Conservation (phyloP, 2,113 vertebrate species). For the Triplophysa siluroides region DNA sequence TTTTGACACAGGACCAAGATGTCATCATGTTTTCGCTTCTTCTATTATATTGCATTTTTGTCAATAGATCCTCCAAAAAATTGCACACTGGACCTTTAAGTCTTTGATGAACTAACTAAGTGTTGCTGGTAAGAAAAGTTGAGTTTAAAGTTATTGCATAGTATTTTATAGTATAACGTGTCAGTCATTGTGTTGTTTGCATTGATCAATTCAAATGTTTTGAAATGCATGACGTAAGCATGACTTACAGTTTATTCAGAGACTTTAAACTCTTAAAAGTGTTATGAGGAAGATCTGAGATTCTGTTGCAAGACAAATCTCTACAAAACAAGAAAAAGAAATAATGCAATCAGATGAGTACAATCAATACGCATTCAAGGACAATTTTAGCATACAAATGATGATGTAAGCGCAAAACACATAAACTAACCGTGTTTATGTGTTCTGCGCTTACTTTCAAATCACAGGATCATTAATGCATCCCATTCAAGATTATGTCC, state of each 20-base stretch:
- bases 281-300: conserved; percentile 67
- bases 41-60: no score
- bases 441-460: background rate
- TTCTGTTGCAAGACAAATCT: conserved; percentile 75
- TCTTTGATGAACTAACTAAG: no score
- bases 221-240: conserved; percentile 1
- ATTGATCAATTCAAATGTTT: background rate
- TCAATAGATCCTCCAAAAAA: no score
- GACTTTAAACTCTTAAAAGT: conserved; percentile 74
- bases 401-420: background rate
- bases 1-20: no score
- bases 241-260: conserved; percentile 80
- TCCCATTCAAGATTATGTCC: background rate
- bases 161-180: background rate
- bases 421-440: background rate
- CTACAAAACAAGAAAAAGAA: conserved; percentile 55
- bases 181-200: background rate
- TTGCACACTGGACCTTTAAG: no score
- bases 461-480: background rate
- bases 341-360: background rate
- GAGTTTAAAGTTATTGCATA: no score
- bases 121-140: no score
- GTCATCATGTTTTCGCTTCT: no score
- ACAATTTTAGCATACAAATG: no score
- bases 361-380: background rate